Conservation (phyloP, 2,797 vertebrate genomes). For the Danio aesculapii region DNA sequence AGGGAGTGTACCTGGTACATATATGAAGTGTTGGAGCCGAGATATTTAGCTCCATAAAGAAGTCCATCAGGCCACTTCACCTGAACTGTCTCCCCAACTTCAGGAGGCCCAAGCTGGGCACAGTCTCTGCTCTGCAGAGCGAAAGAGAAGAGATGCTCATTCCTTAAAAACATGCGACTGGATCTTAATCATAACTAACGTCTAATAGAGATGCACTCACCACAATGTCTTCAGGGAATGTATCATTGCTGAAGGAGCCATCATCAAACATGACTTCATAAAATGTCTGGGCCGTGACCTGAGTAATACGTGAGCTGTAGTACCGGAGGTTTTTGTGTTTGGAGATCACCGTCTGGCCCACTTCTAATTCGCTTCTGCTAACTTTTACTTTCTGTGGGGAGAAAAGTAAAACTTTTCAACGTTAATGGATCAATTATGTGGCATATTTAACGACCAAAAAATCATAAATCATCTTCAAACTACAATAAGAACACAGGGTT, state of each 20-base stretch:
- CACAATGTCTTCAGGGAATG: constrained; percentile 96
- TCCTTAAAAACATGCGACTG: neutral
- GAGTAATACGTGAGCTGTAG: constrained; percentile 91
- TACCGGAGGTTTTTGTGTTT: constrained; percentile 97
- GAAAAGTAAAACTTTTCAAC: neutral
- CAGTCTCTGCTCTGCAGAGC: constrained; percentile 91
- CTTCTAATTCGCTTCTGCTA: constrained; percentile 80
- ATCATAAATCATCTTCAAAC: no score
- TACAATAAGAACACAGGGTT: no score
- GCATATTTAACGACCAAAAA: no score
- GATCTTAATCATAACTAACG: no score
- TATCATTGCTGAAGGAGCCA: constrained; percentile 95
- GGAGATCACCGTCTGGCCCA: constrained; percentile 95
- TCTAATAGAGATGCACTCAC: constrained; percentile 75
- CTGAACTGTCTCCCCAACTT: constrained; percentile 91
- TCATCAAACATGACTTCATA: constrained; percentile 98
- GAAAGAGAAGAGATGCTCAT: neutral
- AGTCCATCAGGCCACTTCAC: constrained; percentile 98
- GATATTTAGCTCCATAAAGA: constrained; percentile 93
- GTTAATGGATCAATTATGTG: neutral
- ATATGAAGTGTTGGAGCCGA: constrained; percentile 89
- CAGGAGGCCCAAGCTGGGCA: constrained; percentile 88
- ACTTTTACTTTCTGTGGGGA: constrained; percentile 82
- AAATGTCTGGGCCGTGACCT: constrained; percentile 90
- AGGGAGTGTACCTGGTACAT: constrained; percentile 90